These are phyloP conservation scores for Platycnemis pennipes DNA, from an alignment of 2,888 invertebrate species.

Conservation along the genomic window DNA sequence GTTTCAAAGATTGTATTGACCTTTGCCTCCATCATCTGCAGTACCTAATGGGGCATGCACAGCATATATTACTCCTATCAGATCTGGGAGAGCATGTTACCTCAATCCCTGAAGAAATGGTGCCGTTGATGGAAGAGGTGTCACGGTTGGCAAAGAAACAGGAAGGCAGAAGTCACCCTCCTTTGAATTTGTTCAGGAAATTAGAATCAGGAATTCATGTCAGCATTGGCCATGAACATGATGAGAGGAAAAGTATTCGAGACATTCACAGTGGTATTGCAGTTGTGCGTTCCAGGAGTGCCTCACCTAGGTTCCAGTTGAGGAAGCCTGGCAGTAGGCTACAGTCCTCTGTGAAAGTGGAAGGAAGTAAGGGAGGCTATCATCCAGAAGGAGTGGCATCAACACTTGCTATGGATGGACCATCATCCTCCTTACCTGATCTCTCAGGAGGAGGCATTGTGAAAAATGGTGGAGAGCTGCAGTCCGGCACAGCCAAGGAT, in stretches of 20 bases:
- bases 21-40: conserved; percentile 82
- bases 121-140: conserved; percentile 79
- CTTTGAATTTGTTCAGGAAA: conserved; percentile 63
- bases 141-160: conserved; percentile 76
- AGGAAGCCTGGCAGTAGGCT: conserved; percentile 42
- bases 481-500: conserved; percentile 35
- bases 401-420: neutral
- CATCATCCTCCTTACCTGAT: conserved; percentile 36
- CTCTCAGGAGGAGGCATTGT: neutral
- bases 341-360: neutral
- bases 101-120: conserved; percentile 75
- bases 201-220: conserved; percentile 83
- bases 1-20: conserved; percentile 83
- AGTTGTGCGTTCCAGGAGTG: conserved; percentile 56
- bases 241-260: conserved; percentile 11
- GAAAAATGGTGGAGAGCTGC: conserved; percentile 69
- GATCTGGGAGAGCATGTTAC: conserved; percentile 75
- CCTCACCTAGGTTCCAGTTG: conserved; percentile 62
- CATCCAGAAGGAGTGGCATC: neutral
- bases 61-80: conserved; percentile 74
- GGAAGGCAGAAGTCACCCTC: conserved; percentile 14
- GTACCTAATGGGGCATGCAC: conserved; percentile 81
- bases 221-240: conserved; percentile 76
- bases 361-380: conserved; percentile 56
- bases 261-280: conserved; percentile 9